Percentiles rank a stretch among this genome's conserved stretches.
Conservation (phyloP, 2,888 invertebrate species). For the Idaea biselata region DNA sequence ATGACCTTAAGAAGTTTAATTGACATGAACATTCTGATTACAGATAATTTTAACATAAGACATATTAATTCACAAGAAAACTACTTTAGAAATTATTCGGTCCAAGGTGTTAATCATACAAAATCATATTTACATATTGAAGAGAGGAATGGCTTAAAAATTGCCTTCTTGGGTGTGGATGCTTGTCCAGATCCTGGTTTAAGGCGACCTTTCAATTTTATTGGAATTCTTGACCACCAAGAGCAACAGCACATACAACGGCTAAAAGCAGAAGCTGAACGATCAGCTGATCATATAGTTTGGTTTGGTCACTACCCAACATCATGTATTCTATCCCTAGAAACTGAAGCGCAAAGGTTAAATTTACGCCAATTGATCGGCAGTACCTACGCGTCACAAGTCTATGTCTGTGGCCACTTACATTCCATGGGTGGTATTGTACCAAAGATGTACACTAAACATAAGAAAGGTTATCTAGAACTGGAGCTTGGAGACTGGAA, state of each 20-base stretch:
- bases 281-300: conserved; percentile 61
- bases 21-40: conserved; percentile 39
- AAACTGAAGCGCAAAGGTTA: conserved; percentile 68
- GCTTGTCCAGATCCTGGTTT: conserved; percentile 93
- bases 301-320: conserved; percentile 96
- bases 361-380: conserved; percentile 81
- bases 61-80: conserved; percentile 85
- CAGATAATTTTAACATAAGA: conserved; percentile 94
- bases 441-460: conserved; percentile 92
- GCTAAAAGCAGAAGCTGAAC: conserved; percentile 79
- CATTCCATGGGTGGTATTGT: conserved; percentile 90
- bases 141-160: conserved; percentile 80
- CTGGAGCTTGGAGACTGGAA: conserved; percentile 96
- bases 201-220: conserved; percentile 93
- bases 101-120: conserved; percentile 85
- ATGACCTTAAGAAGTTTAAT: too few species aligned
- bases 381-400: conserved; percentile 82
- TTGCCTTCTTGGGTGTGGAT: conserved; percentile 93
- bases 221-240: conserved; percentile 84
- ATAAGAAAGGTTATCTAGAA: conserved; percentile 90
- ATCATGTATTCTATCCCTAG: conserved; percentile 87
- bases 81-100: conserved; percentile 88
- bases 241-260: conserved; percentile 81
- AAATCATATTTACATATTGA: conserved; percentile 86
- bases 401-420: conserved; percentile 94